Conservation (phyloP, 2,797 vertebrate genomes). For the Pipistrellus kuhlii region DNA sequence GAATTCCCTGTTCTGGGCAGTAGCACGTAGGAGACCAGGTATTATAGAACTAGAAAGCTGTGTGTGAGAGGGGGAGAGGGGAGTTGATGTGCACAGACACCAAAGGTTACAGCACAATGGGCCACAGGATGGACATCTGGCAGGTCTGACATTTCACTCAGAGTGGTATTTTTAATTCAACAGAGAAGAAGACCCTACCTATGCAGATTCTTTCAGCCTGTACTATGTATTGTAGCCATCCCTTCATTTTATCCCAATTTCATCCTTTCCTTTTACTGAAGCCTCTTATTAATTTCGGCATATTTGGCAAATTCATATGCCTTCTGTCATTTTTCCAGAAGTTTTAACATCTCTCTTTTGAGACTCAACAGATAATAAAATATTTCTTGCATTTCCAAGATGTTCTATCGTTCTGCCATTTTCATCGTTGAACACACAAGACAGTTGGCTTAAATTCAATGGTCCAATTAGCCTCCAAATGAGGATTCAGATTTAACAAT, state of each 20-base stretch:
- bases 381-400: conserved; percentile 66
- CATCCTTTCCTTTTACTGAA: neutral
- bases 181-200: neutral
- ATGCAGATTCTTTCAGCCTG: neutral
- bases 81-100: neutral
- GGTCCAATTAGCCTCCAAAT: conserved; percentile 38
- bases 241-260: neutral
- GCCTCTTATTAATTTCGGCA: neutral
- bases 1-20: neutral
- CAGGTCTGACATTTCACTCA: neutral
- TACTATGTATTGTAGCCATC: neutral
- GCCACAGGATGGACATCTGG: neutral
- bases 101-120: neutral
- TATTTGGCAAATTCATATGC: conserved; percentile 34
- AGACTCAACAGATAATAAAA: conserved; percentile 59
- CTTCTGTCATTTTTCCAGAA: conserved; percentile 60
- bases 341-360: conserved; percentile 58
- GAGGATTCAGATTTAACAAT: conserved; percentile 63
- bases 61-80: neutral
- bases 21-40: neutral
- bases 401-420: conserved; percentile 64
- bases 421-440: conserved; percentile 62
- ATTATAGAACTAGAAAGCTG: neutral
- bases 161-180: neutral
- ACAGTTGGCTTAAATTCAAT: conserved; percentile 55